Base-by-base conservation (phyloP, 2,888 invertebrate species). In the Physocephala rufipes region DNA sequence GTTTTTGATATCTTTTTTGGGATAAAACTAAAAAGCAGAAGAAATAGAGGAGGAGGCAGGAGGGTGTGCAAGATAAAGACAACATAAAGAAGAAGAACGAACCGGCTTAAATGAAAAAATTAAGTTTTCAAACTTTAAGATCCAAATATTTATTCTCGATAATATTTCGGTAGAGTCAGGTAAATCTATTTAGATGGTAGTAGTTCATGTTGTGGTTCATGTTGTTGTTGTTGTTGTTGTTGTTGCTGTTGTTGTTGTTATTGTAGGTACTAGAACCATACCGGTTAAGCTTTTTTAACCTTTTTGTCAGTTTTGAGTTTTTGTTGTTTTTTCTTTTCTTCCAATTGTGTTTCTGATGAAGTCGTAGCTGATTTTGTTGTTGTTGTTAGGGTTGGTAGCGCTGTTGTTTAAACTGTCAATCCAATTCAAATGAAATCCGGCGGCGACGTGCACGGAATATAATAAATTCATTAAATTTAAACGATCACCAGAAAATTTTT, bases 401-500 rank as follows among this genome's bases (percentile, higher is more conserved):
- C 26, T 55, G 24, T 58, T 24, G 58, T 58, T 51, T 51, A n/a
- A 19, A n/a, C 67, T 67, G 67, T 67, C 68, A 68, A 66, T 55
- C 66, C 55, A 53, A 66, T 68, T 68, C 68, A 62, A 68, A 68
- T 62, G 68, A 62, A 51, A 67, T 24, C 47, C 67, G 67, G 61
- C 61, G 36, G 61, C n/a, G n/a, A n/a, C 68, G 68, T 68, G 68
- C 61, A 21, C 7, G 26, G 68, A 61, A 61, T 68, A 62, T 30
- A 68, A 68, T 30, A 36, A 36, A 26, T 43, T 30, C 61, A 68
- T 68, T 68, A 66, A 55, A 3, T 55, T 28, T 9, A 64, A 47
- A 62, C 43, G n/a, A 15, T 21, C 15, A 49, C 4, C 19, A 7
- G 49, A 49, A 49, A 49, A 49, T 5, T 15, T n/a, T n/a, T n/a